These are phyloP conservation scores for Dysdera silvatica DNA, from an alignment of 1,140 invertebrate species.

Conservation along the genomic window DNA sequence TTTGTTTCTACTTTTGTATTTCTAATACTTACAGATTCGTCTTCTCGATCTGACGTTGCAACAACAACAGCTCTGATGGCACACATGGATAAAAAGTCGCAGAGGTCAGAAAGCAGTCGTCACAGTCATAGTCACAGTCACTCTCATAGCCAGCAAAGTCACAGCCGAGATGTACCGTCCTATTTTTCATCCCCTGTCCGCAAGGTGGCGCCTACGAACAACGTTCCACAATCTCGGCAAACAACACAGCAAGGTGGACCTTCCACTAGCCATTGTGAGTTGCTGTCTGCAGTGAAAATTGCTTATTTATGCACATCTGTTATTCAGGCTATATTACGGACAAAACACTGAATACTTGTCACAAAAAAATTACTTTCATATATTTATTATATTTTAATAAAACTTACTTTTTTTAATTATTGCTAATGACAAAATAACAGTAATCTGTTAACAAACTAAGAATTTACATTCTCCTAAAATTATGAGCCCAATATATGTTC, in stretches of 20 bases:
- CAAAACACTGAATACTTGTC: too few relatives aligned
- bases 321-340: too few relatives aligned
- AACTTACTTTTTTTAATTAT: too few relatives aligned
- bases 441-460: too few relatives aligned
- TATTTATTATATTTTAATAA: too few relatives aligned
- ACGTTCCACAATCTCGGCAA: slow-evolving; percentile 19
- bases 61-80: slow-evolving; percentile 31
- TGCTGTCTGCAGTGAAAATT: neutral
- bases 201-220: slow-evolving; percentile 28
- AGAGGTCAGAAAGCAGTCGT: slow-evolving; percentile 12
- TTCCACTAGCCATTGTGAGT: slow-evolving; percentile 30
- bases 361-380: too few relatives aligned
- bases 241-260: slow-evolving; percentile 15
- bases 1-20: neutral
- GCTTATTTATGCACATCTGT: too few relatives aligned
- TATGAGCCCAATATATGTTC: too few relatives aligned
- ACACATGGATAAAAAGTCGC: slow-evolving; percentile 29
- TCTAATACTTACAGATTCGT: neutral
- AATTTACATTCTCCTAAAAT: too few relatives aligned
- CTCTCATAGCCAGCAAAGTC: slow-evolving; percentile 15
- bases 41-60: slow-evolving; percentile 26
- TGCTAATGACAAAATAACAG: too few relatives aligned
- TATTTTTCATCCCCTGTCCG: slow-evolving; percentile 32
- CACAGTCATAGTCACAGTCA: slow-evolving; percentile 23
- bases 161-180: slow-evolving; percentile 27